Evolutionary conservation across 1,140 invertebrate species (phyloP).

Genomic region (Drosophila dunni): DNA sequence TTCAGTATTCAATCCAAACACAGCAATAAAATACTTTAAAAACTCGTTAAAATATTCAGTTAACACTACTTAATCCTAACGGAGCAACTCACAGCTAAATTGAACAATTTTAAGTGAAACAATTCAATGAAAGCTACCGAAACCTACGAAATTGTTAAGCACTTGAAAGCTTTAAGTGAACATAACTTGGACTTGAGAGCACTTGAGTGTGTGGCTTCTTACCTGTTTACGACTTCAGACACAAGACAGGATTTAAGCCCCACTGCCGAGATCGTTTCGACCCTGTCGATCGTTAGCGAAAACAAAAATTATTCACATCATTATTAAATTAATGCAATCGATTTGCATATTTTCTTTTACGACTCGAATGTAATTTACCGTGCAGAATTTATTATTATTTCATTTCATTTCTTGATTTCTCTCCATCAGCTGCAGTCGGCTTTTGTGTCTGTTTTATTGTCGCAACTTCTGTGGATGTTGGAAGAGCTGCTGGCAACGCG

Average conservation of each 20-base stretch:
- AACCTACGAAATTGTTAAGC: neutral
- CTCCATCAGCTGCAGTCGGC: conserved; percentile 60
- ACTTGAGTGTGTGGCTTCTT: neutral
- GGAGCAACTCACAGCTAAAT: too few relatives aligned
- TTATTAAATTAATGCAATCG: conserved; percentile 76
- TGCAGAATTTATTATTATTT: conserved; percentile 77
- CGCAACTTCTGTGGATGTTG: conserved; percentile 35
- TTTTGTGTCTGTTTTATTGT: conserved; percentile 60
- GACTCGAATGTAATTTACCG: conserved; percentile 68
- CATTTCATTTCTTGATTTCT: conserved; percentile 72
- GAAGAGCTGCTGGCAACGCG: neutral
- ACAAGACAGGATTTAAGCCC: conserved; percentile 12
- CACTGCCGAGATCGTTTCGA: neutral
- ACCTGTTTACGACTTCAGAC: neutral
- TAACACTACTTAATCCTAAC: too few relatives aligned
- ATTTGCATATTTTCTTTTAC: conserved; percentile 81
- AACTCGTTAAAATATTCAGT: too few relatives aligned
- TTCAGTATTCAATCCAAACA: too few relatives aligned
- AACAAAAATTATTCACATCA: conserved; percentile 61
- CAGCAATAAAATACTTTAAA: too few relatives aligned
- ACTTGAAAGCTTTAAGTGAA: neutral
- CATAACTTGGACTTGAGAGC: neutral
- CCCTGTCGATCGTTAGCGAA: conserved; percentile 18
- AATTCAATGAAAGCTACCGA: neutral
- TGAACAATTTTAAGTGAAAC: too few relatives aligned